Evolutionary conservation across 2,888 invertebrate genomes (phyloP).

Genomic region (Nasonia oneida): DNA sequence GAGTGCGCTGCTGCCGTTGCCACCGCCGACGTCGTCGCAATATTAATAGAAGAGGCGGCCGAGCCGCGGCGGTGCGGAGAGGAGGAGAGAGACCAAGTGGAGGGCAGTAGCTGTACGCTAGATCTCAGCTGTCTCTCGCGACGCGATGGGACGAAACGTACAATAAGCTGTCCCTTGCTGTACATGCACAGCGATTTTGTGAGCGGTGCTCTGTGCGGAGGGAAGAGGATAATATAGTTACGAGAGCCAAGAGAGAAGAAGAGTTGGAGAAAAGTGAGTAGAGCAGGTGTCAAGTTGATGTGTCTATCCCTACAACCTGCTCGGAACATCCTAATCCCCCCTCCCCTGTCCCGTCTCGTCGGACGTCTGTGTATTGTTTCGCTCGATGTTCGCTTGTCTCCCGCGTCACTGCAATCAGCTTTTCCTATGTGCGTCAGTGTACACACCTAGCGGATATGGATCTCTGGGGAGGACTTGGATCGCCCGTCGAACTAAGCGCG

Average conservation of each 20-base stretch:
- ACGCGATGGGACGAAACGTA: not conserved
- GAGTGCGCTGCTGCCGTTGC: constrained; percentile 54
- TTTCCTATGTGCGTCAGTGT: not conserved
- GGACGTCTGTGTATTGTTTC: constrained; percentile 3
- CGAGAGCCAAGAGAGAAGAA: constrained; percentile 35
- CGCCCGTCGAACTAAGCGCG: not conserved
- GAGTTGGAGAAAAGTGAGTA: constrained; percentile 55
- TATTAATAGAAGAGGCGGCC: constrained; percentile 56
- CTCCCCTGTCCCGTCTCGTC: not conserved
- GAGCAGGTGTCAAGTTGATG: constrained; percentile 60
- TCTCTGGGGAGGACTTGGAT: not conserved
- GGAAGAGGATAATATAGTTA: constrained; percentile 30
- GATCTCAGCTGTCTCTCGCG: not conserved
- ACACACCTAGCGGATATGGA: not conserved
- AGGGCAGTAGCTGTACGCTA: not conserved
- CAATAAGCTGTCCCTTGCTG: not conserved
- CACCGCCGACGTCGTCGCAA: constrained; percentile 32
- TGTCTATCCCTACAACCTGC: constrained; percentile 22
- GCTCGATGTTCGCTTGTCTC: constrained; percentile 4
- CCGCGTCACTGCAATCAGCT: too few relatives aligned
- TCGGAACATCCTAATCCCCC: too few relatives aligned
- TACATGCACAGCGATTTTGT: not conserved
- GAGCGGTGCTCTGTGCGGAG: constrained; percentile 41
- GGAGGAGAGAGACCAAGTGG: not conserved
- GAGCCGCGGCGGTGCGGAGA: constrained; percentile 17